Base-by-base conservation (phyloP, 2,888 invertebrate genomes). In the Rhagium mordax region DNA sequence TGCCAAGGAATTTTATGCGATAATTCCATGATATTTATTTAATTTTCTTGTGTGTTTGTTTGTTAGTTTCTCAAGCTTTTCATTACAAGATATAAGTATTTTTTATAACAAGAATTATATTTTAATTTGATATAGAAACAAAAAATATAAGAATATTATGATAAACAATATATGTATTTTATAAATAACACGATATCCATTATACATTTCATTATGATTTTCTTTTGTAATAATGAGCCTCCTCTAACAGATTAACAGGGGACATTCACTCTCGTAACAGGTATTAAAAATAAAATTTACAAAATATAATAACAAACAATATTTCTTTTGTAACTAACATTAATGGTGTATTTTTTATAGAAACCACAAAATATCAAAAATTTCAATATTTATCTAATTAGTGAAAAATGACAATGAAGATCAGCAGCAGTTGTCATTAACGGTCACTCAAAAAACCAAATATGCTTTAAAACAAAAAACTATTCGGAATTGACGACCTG, bases 271-370 rank as follows among this genome's bases (percentile, higher is more conserved):
- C n/a, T 41, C 51, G 18, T 51, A 51, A 24, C 21, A n/a, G 20
- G 24, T 24, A 55, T 55, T 55, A 55, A 55, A 55, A 55, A 55
- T 55, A 55, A 55, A 55, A 24, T 55, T 21, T 18, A n/a, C 8
- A 55, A 55, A 15, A n/a, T 27, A 13, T 24, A 55, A 21, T 27
- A 20, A 61, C 47, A 18, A n/a, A 61, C 6, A 55, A 48, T n/a
- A 13, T 24, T 16, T 13, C 24, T 7, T 24, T 62, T 20, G 24
- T 41, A 15, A 33, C 41, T 47, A 61, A 18, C 20, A 13, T 65
- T 65, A 65, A 65, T 65, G 65, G 65, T 65, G 65, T 29, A 65
- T 65, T 65, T 65, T 49, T 15, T 49, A 48, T 29, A 65, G 65
- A 65, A 51, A 65, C 65, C 41, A 13, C 65, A 18, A 18, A 60